Percentiles rank a stretch among this genome's conserved stretches.
These are phyloP conservation scores for Euleptes europaea DNA, from an alignment of 2,113 vertebrate species.

Conservation along the genomic window DNA sequence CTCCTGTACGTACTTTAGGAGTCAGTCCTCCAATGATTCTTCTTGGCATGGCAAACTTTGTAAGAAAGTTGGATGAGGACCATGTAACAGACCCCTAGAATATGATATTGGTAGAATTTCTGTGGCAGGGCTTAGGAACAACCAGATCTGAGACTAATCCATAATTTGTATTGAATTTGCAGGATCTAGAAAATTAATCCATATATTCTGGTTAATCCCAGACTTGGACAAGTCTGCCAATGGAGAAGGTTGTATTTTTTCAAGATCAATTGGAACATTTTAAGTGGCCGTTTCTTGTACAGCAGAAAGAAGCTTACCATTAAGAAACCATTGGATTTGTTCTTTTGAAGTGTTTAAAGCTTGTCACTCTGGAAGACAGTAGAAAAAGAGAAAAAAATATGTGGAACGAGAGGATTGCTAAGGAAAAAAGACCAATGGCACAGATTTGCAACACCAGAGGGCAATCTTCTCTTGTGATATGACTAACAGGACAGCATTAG, in stretches of 20 bases:
- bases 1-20: too few species aligned
- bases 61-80: too few species aligned
- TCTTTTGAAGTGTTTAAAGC: not conserved
- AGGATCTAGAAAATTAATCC: too few species aligned
- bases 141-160: too few species aligned
- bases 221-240: not conserved
- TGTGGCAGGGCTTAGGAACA: too few species aligned
- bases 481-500: not conserved
- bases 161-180: not conserved
- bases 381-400: slow-evolving; percentile 13
- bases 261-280: not conserved
- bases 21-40: not conserved
- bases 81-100: not conserved
- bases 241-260: not conserved
- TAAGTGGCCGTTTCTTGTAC: not conserved
- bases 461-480: slow-evolving; percentile 62
- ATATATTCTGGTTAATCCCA: not conserved
- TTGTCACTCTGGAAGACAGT: not conserved
- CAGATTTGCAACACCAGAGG: slow-evolving; percentile 65
- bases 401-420: not conserved
- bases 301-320: not conserved
- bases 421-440: not conserved
- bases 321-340: not conserved
- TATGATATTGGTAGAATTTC: too few species aligned
- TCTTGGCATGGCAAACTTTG: not conserved